Base-by-base conservation (phyloP, 2,113 vertebrate species). In the Progne subis region DNA sequence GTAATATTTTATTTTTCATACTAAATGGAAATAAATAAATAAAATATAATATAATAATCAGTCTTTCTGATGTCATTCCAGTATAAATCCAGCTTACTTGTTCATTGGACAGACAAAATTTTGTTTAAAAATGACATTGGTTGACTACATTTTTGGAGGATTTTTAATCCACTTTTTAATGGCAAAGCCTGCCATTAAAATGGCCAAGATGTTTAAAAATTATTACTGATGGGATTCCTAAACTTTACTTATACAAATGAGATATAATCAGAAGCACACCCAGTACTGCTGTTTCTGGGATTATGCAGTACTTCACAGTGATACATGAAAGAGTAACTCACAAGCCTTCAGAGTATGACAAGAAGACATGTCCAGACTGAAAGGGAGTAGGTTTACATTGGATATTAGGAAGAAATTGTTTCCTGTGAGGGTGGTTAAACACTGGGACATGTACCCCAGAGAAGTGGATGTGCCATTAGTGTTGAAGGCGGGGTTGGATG, bases 401-500 rank as follows among this genome's bases (percentile, higher is more conserved):
- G 60, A 11, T 17, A 11, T n/a, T 28, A 18, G 26, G 15, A 19
- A 37, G 21, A 74, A 74, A 81, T 19, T 44, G 0, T 59, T 74
- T 74, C 18, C 37, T 52, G 6, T 56, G 31, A 28, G 68, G 8
- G 9, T 57, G 37, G 3, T 65, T 8, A 52, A 21, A 14, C 68
- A 52, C 37, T 19, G 59, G 31, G 29, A 28, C 6, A 32, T 18
- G 14, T 28, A 65, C 15, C 32, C 19, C 52, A 59, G 52, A 32
- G 53, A 68, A 59, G 14, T 26, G 18, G 26, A 21, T 50, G 18
- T 17, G 8, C 17, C 31, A 15, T 34, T 25, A 34, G 4, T 11
- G 25, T 15, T 37, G 18, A 72, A 50, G 26, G 26, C 0, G 0
- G 26, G 21, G 8, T 0, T 88, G 43, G 20, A 5, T 23, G 26